Evolutionary conservation across 2,797 vertebrate genomes (phyloP).

Genomic region (Arremon brunneinucha): DNA sequence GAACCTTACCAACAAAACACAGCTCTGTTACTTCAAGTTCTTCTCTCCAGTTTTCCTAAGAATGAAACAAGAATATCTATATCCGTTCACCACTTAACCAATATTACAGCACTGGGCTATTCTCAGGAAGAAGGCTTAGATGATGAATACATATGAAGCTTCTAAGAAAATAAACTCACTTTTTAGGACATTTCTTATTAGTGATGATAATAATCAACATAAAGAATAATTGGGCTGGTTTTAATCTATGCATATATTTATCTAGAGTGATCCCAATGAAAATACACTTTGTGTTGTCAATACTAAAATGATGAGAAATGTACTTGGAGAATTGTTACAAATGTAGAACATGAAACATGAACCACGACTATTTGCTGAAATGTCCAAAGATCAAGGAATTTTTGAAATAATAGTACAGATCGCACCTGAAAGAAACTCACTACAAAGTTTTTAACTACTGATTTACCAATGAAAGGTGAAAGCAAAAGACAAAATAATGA

Average conservation of each 20-base stretch:
- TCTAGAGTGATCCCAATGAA: neutral
- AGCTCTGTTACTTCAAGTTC: neutral
- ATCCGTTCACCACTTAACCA: neutral
- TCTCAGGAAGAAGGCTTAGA: neutral
- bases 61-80: neutral
- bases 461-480: neutral
- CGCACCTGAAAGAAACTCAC: constrained; percentile 37
- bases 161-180: neutral
- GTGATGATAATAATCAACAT: neutral
- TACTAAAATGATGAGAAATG: constrained; percentile 2
- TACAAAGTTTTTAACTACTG: neutral
- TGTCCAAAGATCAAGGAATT: constrained; percentile 42
- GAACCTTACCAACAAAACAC: neutral
- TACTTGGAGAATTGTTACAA: constrained; percentile 1
- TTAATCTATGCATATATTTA: neutral
- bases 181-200: neutral
- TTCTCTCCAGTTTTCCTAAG: neutral
- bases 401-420: constrained; percentile 39
- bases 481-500: neutral
- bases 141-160: neutral
- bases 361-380: constrained; percentile 26
- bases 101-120: neutral
- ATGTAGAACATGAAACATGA: neutral
- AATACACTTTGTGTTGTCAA: neutral
- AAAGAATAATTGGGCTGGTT: neutral